Conservation (phyloP, 2,113 vertebrate genomes). For the Takifugu bimaculatus region DNA sequence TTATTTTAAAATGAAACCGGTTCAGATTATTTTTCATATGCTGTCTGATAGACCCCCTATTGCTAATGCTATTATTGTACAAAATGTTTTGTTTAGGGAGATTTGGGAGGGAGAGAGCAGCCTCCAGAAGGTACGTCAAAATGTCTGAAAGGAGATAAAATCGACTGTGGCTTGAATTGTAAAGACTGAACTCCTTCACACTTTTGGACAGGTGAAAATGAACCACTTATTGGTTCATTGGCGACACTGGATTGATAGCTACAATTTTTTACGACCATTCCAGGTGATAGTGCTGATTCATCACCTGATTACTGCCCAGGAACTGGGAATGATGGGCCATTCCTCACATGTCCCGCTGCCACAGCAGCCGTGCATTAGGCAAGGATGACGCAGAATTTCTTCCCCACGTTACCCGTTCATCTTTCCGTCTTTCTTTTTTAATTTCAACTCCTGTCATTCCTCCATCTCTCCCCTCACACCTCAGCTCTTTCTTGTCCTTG, state of each 20-base stretch:
- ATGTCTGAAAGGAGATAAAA: too few relatives aligned
- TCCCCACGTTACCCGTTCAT: conserved; percentile 63
- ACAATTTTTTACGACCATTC: conserved; percentile 29
- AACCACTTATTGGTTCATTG: background rate
- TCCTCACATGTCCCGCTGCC: conserved; percentile 45
- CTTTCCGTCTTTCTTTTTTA: conserved; percentile 29
- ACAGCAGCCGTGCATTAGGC: conserved; percentile 75
- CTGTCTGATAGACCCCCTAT: too few relatives aligned
- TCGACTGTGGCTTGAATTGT: too few relatives aligned
- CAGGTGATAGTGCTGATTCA: conserved; percentile 22
- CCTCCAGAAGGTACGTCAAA: too few relatives aligned
- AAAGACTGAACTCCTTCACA: background rate
- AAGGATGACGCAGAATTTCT: conserved; percentile 76
- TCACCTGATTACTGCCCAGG: conserved; percentile 10
- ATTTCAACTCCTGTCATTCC: conserved; percentile 27
- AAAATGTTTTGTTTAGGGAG: too few relatives aligned
- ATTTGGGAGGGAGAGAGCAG: too few relatives aligned
- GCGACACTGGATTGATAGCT: conserved; percentile 26
- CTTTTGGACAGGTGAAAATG: conserved; percentile 1
- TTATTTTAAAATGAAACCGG: too few relatives aligned
- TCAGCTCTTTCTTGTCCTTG: conserved; percentile 46
- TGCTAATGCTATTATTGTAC: too few relatives aligned
- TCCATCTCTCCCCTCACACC: conserved; percentile 18
- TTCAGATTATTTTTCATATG: too few relatives aligned
- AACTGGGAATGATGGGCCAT: conserved; percentile 62